Base-by-base conservation (phyloP, 1,140 invertebrate species). In the Mizuhopecten yessoensis region DNA sequence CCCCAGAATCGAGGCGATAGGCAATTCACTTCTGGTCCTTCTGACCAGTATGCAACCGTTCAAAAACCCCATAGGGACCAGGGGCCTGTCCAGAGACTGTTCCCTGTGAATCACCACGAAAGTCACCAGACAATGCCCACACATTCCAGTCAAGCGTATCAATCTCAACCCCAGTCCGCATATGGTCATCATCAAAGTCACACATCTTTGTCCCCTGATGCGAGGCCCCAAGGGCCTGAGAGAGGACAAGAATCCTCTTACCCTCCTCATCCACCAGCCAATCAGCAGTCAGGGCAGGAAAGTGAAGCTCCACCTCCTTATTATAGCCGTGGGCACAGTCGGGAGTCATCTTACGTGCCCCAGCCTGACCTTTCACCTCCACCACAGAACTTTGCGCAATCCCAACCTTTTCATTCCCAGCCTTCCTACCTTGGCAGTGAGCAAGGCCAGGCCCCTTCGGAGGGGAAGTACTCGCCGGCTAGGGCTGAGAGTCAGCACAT, bases 281-380 rank as follows among this genome's bases (percentile, higher is more conserved):
- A 75, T 29, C 57, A 75, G 57, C 57, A 75, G 23, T 5, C 36
- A 13, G 11, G 89, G 87, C 86, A 90, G 34, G 89, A 90, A 13
- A 87, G 86, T 90, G 89, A 87, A 20, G 75, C 89, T 20, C 89
- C 89, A 17, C 89, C 89, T 23, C 75, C 89, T 33, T 90, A 90
- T 90, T 75, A 17, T 75, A 75, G 57, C 57, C 89, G 42, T 13
- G 34, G 34, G 42, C 89, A 90, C 86, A 45, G 34, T 33, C 34
- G 75, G 23, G 86, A 90, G 49, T 23, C 29, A 23, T 87, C 86
- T 20, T 34, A 33, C 17, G 57, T 39, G 34, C 13, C 33, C 0
- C 36, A 90, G 20, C 33, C 29, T 34, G 33, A 90, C 49, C 36
- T n/a, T 5, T n/a, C 36, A 36, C 23, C 20, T 36, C n/a, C 33